Evolutionary conservation across 2,888 invertebrate species (phyloP), one percentile per base, ranked within the genome.

Genomic region (Lucinisca nassula): DNA sequence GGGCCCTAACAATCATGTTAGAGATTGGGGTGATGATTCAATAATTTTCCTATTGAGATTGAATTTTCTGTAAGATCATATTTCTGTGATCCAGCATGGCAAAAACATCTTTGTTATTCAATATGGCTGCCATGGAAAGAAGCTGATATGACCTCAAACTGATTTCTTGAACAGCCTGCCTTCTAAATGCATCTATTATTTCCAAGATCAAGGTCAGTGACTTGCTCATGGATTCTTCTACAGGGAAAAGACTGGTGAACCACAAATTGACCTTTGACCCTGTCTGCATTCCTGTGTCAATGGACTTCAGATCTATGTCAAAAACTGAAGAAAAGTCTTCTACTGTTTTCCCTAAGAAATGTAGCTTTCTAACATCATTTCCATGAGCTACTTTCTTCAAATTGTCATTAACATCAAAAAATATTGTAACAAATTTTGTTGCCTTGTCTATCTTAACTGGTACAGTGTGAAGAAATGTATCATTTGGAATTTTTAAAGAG

Each of bases 391-490:
- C 90, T 76, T 94, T 95, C 88, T 96, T 96, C 73, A 96, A 82
- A 84, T 95, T 94, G 73, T 96, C 96, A 58, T 93, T 87, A 14
- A 95, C 90, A 55, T 93, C 85, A 84, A 95, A 95, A 77, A 94
- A 92, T 4, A 96, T 90, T 21, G 96, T 96, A 1, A 94, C 95
- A 92, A 87, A 96, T 37, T 91, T 84, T 6, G 92, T 90, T 24
- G 45, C 30, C 1, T 73, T 78, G 1, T 93, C 82, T 12, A 84
- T 73, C 24, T 67, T 84, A 0, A 96, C 86, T 2, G 96, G 93
- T 3, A 96, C 90, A 10, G 96, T 96, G 84, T 96, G 96, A 1
- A 96, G 75, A 85, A 96, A 96, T 4, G 92, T 83, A 79, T 94
- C 88, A 21, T 90, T 83, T 58, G 90, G 90, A 73, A 90, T 58